A percentile compares a stretch with the other conserved stretches of the same genome.
Conservation (phyloP, 1,140 invertebrate genomes). For the Ceratina japonica region DNA sequence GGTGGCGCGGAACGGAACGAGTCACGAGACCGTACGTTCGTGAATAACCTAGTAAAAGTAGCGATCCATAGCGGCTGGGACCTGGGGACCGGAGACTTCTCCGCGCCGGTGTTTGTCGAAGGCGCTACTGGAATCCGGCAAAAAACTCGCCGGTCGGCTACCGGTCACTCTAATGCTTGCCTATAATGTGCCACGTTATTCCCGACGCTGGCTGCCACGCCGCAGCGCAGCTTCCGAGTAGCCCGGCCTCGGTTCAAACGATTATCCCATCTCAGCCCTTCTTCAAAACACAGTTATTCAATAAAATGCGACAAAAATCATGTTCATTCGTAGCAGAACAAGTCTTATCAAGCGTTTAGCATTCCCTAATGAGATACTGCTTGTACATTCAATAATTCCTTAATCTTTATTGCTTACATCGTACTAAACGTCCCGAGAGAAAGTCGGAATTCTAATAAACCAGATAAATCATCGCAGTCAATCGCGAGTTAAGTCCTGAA, state of each 20-base stretch:
- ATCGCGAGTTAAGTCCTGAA: too few relatives aligned
- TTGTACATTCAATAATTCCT: too few relatives aligned
- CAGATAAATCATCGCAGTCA: too few relatives aligned
- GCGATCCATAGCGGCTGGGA: constrained; percentile 57
- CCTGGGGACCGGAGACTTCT: constrained; percentile 49
- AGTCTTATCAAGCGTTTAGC: too few relatives aligned
- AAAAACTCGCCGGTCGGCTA: constrained; percentile 76
- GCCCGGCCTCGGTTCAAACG: constrained; percentile 7
- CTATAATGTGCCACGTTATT: constrained; percentile 75
- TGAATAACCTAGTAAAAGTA: constrained; percentile 74
- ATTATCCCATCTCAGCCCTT: neutral
- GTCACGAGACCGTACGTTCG: constrained; percentile 65
- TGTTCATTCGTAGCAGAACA: too few relatives aligned
- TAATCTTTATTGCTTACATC: too few relatives aligned
- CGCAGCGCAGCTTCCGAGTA: constrained; percentile 27
- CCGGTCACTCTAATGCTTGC: constrained; percentile 75
- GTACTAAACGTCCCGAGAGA: too few relatives aligned
- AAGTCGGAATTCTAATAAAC: too few relatives aligned
- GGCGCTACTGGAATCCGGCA: constrained; percentile 77
- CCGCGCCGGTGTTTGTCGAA: constrained; percentile 73
- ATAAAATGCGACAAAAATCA: neutral
- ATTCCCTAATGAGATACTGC: too few relatives aligned
- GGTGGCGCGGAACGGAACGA: constrained; percentile 57
- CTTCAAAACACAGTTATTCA: too few relatives aligned
- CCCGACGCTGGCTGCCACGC: constrained; percentile 59